Evolutionary conservation across 2,797 vertebrate genomes (phyloP), one percentile per base, ranked within the genome.

Genomic region (Enteromius treurensis): DNA sequence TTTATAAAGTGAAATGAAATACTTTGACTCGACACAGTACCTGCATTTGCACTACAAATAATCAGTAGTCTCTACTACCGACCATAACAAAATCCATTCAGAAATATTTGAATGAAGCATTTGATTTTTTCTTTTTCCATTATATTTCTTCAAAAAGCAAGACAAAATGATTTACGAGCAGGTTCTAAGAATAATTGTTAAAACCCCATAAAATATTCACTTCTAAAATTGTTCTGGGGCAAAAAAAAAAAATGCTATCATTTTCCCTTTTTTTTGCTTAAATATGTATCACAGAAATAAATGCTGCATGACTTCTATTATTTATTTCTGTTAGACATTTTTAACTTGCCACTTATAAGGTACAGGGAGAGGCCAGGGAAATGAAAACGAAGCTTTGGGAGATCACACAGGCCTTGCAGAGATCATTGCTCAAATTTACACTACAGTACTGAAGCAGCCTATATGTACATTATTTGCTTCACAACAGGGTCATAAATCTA

Each of bases 381-480:
- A 88, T 65, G 67, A 75, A 79, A 69, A 80, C 23, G 65, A 89
- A 79, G 14, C 73, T 83, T 83, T 23, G 47, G 81, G 87, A 83
- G 84, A 86, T 84, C 73, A 84, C 79, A 77, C 13, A 76, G 80
- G 8, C 86, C 69, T 76, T 82, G 60, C 58, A 80, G 55, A 83
- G 80, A 87, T 87, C 80, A 89, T 90, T 87, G 73, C 29, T 85
- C 89, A 83, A 85, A 86, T 89, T 82, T 90, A 82, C 82, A 88
- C 58, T 32, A 89, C 89, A 92, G 90, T 82, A 90, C 88, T 88
- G 86, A 88, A 88, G 81, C 81, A 88, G 85, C 67, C 82, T 90
- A 83, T 88, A 86, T 86, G 88, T 87, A 90, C 91, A 90, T 87
- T 89, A 88, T 82, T 71, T 60, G 58, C 65, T 89, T 86, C 84